Percentiles rank a stretch among this genome's conserved stretches.
Evolutionary conservation across 2,888 invertebrate genomes (phyloP).

Genomic region (Malthinus seriepunctatus): DNA sequence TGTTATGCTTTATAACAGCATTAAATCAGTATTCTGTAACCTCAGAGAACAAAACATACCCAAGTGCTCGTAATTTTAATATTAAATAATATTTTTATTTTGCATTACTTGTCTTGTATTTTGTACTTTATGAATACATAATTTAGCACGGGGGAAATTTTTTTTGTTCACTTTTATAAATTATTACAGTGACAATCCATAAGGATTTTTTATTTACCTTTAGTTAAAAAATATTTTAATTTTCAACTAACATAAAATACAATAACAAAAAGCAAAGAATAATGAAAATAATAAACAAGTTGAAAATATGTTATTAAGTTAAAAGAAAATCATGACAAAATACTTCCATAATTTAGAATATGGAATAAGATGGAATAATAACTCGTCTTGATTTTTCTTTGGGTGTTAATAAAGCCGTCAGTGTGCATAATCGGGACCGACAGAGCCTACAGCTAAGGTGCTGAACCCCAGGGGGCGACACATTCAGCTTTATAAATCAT

Average conservation of each 20-base stretch:
- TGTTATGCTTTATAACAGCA: conserved; percentile 8
- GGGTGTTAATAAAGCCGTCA: conserved; percentile 45
- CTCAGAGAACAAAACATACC: conserved; percentile 11
- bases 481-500: conserved; percentile 50
- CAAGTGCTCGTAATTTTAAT: conserved; percentile 16
- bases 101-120: conserved; percentile 14
- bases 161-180: conserved; percentile 8
- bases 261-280: no score
- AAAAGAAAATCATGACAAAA: conserved; percentile 16
- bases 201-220: not conserved
- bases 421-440: conserved; percentile 43
- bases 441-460: conserved; percentile 42
- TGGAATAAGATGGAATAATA: conserved; percentile 21
- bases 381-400: conserved; percentile 38
- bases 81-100: conserved; percentile 22
- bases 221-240: no score
- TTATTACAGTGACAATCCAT: conserved; percentile 10
- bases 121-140: conserved; percentile 18
- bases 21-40: conserved; percentile 18
- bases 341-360: conserved; percentile 36
- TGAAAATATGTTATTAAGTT: conserved; percentile 5
- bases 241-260: no score
- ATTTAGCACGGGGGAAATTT: conserved; percentile 3
- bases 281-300: not conserved
- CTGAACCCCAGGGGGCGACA: conserved; percentile 47